A percentile compares a stretch with the other conserved stretches of the same genome.
Conservation (phyloP, 2,888 invertebrate genomes). For the Seira ritae region DNA sequence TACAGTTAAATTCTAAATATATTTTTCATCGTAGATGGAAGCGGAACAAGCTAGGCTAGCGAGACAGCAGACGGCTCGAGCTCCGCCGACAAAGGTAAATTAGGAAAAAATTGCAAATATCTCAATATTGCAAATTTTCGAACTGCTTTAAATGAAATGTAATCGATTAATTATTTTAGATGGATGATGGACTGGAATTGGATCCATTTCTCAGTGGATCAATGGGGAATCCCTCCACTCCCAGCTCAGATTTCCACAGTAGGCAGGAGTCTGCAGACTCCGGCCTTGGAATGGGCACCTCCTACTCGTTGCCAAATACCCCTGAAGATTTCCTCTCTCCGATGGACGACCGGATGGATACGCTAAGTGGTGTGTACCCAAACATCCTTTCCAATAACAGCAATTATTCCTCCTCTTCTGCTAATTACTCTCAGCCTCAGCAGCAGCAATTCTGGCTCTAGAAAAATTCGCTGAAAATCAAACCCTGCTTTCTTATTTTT, state of each 20-base stretch:
- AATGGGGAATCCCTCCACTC: constrained; percentile 71
- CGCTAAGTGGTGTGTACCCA: constrained; percentile 70
- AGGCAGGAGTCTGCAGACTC: constrained; percentile 96
- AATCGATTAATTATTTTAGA: constrained; percentile 58
- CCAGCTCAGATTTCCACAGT: constrained; percentile 83
- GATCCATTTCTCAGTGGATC: constrained; percentile 75
- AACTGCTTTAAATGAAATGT: too few species aligned
- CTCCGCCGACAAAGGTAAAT: constrained; percentile 56
- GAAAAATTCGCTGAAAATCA: too few species aligned
- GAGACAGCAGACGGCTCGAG: constrained; percentile 49
- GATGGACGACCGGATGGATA: constrained; percentile 91
- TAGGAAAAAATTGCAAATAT: neutral
- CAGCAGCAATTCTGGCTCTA: too few species aligned
- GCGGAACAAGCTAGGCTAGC: constrained; percentile 72
- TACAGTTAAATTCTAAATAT: too few species aligned
- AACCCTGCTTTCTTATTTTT: too few species aligned
- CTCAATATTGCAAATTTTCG: too few species aligned
- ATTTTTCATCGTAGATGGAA: constrained; percentile 72
- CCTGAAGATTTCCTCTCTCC: constrained; percentile 94
- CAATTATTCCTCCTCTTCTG: too few species aligned
- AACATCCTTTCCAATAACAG: neutral
- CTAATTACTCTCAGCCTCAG: too few species aligned
- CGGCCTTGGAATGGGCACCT: constrained; percentile 90
- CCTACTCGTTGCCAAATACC: constrained; percentile 93
- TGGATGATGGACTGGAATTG: constrained; percentile 73